Conservation (phyloP, 2,888 invertebrate species). For the Scelioninae gen. 2 region DNA sequence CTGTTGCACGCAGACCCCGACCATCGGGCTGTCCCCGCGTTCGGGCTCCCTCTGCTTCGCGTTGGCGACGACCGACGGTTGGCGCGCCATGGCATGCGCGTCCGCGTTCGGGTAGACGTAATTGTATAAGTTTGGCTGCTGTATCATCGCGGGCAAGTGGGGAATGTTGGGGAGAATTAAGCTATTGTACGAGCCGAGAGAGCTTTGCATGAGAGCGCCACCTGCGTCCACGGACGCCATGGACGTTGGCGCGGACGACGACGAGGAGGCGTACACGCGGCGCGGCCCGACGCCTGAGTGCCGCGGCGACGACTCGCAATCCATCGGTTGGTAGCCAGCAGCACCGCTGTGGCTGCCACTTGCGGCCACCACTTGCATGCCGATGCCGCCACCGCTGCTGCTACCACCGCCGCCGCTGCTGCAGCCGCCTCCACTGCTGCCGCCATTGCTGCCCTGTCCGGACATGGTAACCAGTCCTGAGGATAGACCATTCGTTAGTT, state of each 20-base stretch:
- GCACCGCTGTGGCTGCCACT: slow-evolving; percentile 65
- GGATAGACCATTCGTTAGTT: slow-evolving; percentile 61
- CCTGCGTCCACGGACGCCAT: slow-evolving; percentile 72
- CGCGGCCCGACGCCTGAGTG: slow-evolving; percentile 68
- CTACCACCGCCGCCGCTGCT: slow-evolving; percentile 70
- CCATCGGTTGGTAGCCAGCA: slow-evolving; percentile 81
- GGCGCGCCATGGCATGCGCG: slow-evolving; percentile 69
- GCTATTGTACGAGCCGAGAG: slow-evolving; percentile 75
- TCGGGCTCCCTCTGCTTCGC: slow-evolving; percentile 75
- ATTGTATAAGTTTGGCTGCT: slow-evolving; percentile 73
- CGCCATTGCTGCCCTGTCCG: slow-evolving; percentile 73
- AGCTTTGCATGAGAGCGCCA: slow-evolving; percentile 75
- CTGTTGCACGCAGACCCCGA: slow-evolving; percentile 93
- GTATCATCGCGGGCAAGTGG: slow-evolving; percentile 73
- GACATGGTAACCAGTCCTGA: slow-evolving; percentile 75
- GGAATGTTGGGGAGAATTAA: slow-evolving; percentile 75
- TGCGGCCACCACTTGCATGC: slow-evolving; percentile 73
- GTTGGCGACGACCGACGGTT: slow-evolving; percentile 69
- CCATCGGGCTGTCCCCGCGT: slow-evolving; percentile 87
- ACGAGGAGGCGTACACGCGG: slow-evolving; percentile 67
- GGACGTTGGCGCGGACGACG: slow-evolving; percentile 70
- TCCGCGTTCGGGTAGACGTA: slow-evolving; percentile 73
- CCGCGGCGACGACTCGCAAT: slow-evolving; percentile 84
- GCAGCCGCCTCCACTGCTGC: slow-evolving; percentile 65
- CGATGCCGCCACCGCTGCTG: slow-evolving; percentile 63